phyloP scores from a whole-genome alignment of 2,888 invertebrate species.

The Chrysopilus asiliformis region DNA sequence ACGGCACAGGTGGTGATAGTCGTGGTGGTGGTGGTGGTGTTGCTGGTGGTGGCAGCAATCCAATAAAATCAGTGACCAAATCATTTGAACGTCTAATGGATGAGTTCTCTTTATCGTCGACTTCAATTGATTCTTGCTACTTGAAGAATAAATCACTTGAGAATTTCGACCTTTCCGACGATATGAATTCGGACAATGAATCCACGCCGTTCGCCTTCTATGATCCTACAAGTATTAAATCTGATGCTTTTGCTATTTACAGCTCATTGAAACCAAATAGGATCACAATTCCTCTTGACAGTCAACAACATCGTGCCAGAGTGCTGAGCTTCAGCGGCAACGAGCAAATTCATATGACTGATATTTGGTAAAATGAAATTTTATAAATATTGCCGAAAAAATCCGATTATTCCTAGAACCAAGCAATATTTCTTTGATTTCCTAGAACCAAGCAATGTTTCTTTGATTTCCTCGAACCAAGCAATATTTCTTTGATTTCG shows the following conservation, averaged over 20 bases:
- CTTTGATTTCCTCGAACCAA: too few relatives aligned
- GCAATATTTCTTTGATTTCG: too few relatives aligned
- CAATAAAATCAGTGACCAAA: conserved; percentile 42
- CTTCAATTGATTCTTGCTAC: conserved; percentile 30
- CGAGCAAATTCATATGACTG: conserved; percentile 42
- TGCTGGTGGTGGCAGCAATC: background rate
- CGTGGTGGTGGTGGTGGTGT: background rate
- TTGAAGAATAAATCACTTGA: conserved; percentile 33
- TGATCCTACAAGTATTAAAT: conserved; percentile 3
- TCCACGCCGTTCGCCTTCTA: conserved; percentile 1
- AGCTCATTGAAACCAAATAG: conserved; percentile 36
- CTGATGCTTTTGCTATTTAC: conserved; percentile 8
- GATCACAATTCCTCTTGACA: conserved; percentile 48
- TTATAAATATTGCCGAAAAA: too few relatives aligned
- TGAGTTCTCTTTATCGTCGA: conserved; percentile 33
- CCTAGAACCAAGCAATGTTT: too few relatives aligned
- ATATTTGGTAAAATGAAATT: conserved; percentile 72
- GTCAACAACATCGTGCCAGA: conserved; percentile 47
- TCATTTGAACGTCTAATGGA: conserved; percentile 35
- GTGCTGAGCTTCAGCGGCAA: conserved; percentile 34
- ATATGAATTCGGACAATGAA: conserved; percentile 32
- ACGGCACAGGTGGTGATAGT: background rate
- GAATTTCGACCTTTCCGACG: conserved; percentile 35
- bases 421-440: too few relatives aligned
- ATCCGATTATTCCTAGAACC: too few relatives aligned